Conservation (phyloP, 2,888 invertebrate genomes). For the Ferdinandea cuprea region DNA sequence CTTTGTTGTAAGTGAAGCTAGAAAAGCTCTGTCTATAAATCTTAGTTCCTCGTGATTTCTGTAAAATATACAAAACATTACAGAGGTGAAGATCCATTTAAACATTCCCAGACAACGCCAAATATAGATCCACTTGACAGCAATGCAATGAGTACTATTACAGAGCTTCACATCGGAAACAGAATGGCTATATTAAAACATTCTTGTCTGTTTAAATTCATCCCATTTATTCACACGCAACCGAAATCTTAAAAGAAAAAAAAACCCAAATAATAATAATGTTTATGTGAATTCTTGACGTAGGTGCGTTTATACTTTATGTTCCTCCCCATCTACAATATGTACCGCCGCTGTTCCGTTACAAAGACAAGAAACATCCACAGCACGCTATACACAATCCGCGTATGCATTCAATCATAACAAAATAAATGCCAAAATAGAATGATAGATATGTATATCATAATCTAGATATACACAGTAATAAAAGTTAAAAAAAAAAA, state of each 20-base stretch:
- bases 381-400: slow-evolving; percentile 13
- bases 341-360: slow-evolving; percentile 22
- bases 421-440: slow-evolving; percentile 28
- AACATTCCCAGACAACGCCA: too few species aligned
- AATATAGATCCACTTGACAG: too few species aligned
- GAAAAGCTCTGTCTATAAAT: too few species aligned
- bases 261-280: not conserved
- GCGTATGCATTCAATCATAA: slow-evolving; percentile 21
- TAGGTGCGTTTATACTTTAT: not conserved
- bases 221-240: too few species aligned
- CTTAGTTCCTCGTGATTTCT: too few species aligned
- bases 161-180: too few species aligned
- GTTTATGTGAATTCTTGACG: not conserved
- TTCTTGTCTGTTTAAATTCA: slow-evolving; percentile 39
- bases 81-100: too few species aligned
- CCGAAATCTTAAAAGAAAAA: not conserved
- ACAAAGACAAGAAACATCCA: slow-evolving; percentile 6
- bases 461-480: slow-evolving; percentile 25
- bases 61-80: too few species aligned
- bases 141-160: too few species aligned
- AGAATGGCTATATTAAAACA: too few species aligned
- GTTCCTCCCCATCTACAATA: slow-evolving; percentile 10
- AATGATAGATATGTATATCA: slow-evolving; percentile 30
- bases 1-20: too few species aligned
- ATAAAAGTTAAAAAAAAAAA: slow-evolving; percentile 29